Conservation (phyloP, 2,888 invertebrate species). For the Fabriciana adippe region DNA sequence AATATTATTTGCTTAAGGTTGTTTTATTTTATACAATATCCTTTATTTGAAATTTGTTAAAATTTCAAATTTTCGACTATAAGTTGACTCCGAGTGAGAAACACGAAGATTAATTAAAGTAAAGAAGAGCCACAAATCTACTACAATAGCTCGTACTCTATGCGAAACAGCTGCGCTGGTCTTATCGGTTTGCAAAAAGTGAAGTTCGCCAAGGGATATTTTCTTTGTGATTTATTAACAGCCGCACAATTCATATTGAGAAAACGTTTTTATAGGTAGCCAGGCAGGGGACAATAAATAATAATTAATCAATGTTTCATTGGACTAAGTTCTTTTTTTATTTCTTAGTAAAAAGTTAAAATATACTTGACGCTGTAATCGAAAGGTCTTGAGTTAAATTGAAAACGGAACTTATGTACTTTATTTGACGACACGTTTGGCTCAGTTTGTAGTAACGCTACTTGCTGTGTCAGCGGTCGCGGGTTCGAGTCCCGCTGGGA, state of each 20-base stretch:
- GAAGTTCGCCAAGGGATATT: constrained; percentile 33
- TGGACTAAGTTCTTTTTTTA: too few species aligned
- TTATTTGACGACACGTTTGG: too few species aligned
- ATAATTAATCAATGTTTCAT: too few species aligned
- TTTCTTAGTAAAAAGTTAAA: too few species aligned
- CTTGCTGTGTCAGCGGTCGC: too few species aligned
- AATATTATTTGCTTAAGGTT: too few species aligned
- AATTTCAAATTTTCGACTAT: neutral
- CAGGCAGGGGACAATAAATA: too few species aligned
- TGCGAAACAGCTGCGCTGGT: constrained; percentile 32
- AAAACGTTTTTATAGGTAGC: constrained; percentile 16
- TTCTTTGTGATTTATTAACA: constrained; percentile 33
- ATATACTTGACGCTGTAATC: too few species aligned
- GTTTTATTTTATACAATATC: neutral
- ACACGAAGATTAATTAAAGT: constrained; percentile 27
- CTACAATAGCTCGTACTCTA: constrained; percentile 30
- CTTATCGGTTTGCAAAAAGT: constrained; percentile 34
- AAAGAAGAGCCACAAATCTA: constrained; percentile 25
- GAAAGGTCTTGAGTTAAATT: too few species aligned
- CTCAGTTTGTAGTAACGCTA: too few species aligned
- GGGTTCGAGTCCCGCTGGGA: too few species aligned
- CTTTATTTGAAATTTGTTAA: neutral
- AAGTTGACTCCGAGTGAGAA: neutral
- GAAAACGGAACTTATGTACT: too few species aligned
- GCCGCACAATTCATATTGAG: constrained; percentile 13